phyloP scores from a whole-genome alignment of 2,113 vertebrate genomes.

The Calidris pygmaea region DNA sequence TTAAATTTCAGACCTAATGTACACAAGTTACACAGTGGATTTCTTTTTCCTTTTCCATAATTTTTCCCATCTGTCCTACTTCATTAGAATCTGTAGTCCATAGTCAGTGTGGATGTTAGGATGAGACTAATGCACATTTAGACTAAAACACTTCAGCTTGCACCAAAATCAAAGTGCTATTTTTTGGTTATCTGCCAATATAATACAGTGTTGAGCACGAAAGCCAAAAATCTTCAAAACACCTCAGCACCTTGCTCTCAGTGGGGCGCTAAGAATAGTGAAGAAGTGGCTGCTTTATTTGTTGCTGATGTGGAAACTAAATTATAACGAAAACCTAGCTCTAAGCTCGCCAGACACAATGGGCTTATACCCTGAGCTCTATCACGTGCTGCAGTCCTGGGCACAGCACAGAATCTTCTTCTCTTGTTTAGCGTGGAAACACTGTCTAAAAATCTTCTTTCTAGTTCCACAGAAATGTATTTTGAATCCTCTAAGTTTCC shows the following conservation, averaged over 20 bases:
- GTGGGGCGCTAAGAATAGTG: background rate
- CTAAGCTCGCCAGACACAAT: background rate
- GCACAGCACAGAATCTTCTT: background rate
- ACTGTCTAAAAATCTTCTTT: background rate
- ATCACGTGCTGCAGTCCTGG: background rate
- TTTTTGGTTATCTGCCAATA: slow-evolving; percentile 6
- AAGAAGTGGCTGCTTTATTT: background rate
- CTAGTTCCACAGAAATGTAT: background rate
- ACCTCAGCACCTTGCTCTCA: slow-evolving; percentile 1
- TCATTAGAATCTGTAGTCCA: background rate
- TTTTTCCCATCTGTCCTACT: slow-evolving; percentile 47
- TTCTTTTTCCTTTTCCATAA: slow-evolving; percentile 32
- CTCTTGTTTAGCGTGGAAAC: background rate
- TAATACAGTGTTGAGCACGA: background rate
- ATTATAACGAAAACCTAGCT: background rate
- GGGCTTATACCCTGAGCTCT: background rate
- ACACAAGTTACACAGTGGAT: slow-evolving; percentile 22
- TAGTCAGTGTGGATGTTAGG: background rate
- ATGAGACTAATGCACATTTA: background rate
- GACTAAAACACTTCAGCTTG: background rate
- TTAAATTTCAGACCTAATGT: slow-evolving; percentile 41
- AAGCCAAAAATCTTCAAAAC: background rate
- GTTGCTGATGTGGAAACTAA: background rate
- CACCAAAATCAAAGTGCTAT: background rate
- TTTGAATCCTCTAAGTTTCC: background rate